phyloP scores from a whole-genome alignment of 2,888 invertebrate species.

The Diarsia mendica region DNA sequence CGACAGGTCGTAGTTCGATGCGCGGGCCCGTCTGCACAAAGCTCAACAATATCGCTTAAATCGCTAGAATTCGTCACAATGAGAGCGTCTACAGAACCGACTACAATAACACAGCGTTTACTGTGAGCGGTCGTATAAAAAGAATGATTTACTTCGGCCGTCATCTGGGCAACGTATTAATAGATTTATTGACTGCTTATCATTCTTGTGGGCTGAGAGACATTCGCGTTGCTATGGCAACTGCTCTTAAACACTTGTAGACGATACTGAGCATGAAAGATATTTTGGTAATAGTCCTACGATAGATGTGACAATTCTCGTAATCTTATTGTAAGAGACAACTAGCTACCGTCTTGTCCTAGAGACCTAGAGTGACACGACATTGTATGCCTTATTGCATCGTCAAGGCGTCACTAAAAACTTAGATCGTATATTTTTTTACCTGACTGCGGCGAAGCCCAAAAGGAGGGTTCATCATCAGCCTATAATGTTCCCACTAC shows the following conservation, averaged over 20 bases:
- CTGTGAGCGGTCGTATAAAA: conserved; percentile 38
- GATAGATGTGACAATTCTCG: neutral
- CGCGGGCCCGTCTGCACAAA: too few relatives aligned
- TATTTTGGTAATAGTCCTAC: neutral
- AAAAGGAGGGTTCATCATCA: too few relatives aligned
- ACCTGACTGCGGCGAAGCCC: too few relatives aligned
- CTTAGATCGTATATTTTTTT: too few relatives aligned
- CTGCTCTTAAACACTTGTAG: neutral
- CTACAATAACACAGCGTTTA: conserved; percentile 20
- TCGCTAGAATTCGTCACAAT: conserved; percentile 27
- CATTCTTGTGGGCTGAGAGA: conserved; percentile 37
- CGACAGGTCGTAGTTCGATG: too few relatives aligned
- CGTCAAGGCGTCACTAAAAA: too few relatives aligned
- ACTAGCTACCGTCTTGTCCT: neutral
- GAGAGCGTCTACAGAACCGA: conserved; percentile 28
- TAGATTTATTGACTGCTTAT: conserved; percentile 51
- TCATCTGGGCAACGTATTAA: conserved; percentile 37
- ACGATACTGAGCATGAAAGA: neutral
- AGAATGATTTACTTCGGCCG: conserved; percentile 43
- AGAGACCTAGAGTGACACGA: too few relatives aligned
- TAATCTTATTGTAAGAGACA: neutral
- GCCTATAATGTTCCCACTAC: too few relatives aligned
- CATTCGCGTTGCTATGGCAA: conserved; percentile 49
- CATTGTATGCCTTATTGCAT: too few relatives aligned
- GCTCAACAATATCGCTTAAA: neutral